A percentile compares a stretch with the other conserved stretches of the same genome.
These are phyloP conservation scores for Toxotes lorentzi DNA, from an alignment of 2,797 vertebrate species.

Conservation along the genomic window DNA sequence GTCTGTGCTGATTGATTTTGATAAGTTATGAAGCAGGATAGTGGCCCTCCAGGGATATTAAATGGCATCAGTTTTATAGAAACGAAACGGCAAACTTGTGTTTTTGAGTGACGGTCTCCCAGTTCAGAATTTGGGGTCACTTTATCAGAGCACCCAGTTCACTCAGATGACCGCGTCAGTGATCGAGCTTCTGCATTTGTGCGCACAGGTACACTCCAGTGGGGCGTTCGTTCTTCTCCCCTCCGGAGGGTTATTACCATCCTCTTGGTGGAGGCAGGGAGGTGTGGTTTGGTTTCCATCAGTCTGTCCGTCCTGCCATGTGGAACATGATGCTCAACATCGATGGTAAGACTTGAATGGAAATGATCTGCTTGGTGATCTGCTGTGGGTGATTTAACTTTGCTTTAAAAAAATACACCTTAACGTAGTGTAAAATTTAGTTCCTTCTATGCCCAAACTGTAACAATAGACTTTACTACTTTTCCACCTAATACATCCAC, in stretches of 20 bases:
- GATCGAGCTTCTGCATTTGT: neutral
- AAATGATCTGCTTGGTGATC: neutral
- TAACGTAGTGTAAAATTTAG: too few species aligned
- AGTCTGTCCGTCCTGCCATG: slow-evolving; percentile 97
- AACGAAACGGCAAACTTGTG: neutral
- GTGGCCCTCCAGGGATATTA: too few species aligned
- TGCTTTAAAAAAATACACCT: too few species aligned
- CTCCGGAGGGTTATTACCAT: slow-evolving; percentile 98
- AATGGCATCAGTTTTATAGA: neutral
- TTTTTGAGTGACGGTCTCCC: neutral
- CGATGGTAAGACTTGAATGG: slow-evolving; percentile 85
- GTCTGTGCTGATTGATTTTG: too few species aligned
- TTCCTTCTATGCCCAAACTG: too few species aligned
- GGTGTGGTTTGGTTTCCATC: slow-evolving; percentile 98
- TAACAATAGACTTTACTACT: too few species aligned
- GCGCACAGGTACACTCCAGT: slow-evolving; percentile 95
- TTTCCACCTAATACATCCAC: too few species aligned
- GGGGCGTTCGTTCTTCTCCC: slow-evolving; percentile 98
- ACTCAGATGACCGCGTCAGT: neutral
- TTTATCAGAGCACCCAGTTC: neutral
- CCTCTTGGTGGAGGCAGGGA: slow-evolving; percentile 95
- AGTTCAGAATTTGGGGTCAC: neutral
- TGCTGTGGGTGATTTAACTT: neutral
- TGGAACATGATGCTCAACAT: slow-evolving; percentile 99
- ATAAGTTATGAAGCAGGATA: too few species aligned